These are phyloP conservation scores for Apodemus agrarius DNA, from an alignment of 2,797 vertebrate species.

Conservation along the genomic window DNA sequence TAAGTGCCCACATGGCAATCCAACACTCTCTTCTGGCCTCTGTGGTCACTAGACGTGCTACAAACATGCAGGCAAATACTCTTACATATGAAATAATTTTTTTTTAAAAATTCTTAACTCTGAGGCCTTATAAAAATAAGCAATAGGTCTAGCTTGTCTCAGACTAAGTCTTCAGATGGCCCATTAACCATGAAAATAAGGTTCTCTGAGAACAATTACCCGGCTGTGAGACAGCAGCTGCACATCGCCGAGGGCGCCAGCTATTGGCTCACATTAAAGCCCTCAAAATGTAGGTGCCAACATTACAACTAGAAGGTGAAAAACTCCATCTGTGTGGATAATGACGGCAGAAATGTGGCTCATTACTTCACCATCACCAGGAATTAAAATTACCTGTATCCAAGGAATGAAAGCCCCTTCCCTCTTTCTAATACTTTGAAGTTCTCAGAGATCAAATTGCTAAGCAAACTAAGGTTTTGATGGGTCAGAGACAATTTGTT, in stretches of 20 bases:
- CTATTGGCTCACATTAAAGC: slow-evolving; percentile 7
- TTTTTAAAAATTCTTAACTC: not conserved
- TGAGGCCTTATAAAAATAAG: not conserved
- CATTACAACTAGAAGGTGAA: not conserved
- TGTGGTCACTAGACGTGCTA: too few species aligned
- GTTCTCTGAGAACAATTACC: slow-evolving; percentile 26
- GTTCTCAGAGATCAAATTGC: slow-evolving; percentile 21
- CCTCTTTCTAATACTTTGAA: not conserved
- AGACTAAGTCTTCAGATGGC: not conserved
- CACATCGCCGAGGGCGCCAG: not conserved
- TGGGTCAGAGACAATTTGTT: not conserved
- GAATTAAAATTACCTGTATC: not conserved
- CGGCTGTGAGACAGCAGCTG: not conserved
- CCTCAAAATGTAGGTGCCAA: not conserved
- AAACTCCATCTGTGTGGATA: not conserved
- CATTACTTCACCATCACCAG: not conserved
- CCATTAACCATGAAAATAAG: not conserved
- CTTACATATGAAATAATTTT: not conserved
- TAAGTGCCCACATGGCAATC: not conserved
- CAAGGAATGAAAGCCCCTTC: not conserved
- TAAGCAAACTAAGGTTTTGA: slow-evolving; percentile 24
- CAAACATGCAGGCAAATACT: not conserved
- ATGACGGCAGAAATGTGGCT: not conserved
- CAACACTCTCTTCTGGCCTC: not conserved
- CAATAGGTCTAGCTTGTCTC: not conserved